Percentiles rank a stretch among this genome's conserved stretches.
Conservation (phyloP, 2,888 invertebrate species). For the Octonoba sinensis region DNA sequence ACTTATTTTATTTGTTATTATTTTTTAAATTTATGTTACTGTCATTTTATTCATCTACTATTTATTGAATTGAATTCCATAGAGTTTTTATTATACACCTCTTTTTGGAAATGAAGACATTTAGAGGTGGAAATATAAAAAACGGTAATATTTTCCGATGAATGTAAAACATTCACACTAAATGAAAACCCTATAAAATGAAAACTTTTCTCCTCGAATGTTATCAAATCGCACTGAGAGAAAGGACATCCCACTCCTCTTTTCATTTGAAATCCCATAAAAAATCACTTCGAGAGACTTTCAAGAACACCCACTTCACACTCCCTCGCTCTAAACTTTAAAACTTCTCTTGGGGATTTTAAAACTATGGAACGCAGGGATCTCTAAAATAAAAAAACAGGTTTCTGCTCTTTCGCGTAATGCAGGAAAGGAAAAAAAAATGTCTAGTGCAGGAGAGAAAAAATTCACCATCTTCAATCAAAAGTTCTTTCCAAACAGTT, state of each 20-base stretch:
- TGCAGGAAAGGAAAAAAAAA: slow-evolving; percentile 15
- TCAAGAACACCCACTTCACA: slow-evolving; percentile 45
- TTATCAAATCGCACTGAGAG: too few relatives aligned
- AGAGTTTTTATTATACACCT: too few relatives aligned
- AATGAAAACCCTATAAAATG: too few relatives aligned
- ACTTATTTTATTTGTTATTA: too few relatives aligned
- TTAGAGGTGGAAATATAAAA: too few relatives aligned
- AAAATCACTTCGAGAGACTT: slow-evolving; percentile 33
- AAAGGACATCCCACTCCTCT: background rate
- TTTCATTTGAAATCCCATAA: slow-evolving; percentile 54
- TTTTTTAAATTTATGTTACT: too few relatives aligned
- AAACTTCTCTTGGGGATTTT: slow-evolving; percentile 58
- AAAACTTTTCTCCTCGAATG: too few relatives aligned
- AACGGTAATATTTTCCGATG: too few relatives aligned
- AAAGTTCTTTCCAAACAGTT: slow-evolving; percentile 62
- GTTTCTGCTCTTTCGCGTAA: slow-evolving; percentile 28
- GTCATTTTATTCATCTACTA: too few relatives aligned
- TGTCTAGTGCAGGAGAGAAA: slow-evolving; percentile 21
- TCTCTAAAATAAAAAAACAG: slow-evolving; percentile 28
- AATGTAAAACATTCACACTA: too few relatives aligned
- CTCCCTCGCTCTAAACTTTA: slow-evolving; percentile 52
- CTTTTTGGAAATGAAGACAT: too few relatives aligned
- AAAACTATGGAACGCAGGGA: slow-evolving; percentile 29
- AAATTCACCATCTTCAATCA: slow-evolving; percentile 44
- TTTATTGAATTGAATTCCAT: too few relatives aligned